Conservation (phyloP, 2,113 vertebrate genomes). For the Notarius lentiginosus region DNA sequence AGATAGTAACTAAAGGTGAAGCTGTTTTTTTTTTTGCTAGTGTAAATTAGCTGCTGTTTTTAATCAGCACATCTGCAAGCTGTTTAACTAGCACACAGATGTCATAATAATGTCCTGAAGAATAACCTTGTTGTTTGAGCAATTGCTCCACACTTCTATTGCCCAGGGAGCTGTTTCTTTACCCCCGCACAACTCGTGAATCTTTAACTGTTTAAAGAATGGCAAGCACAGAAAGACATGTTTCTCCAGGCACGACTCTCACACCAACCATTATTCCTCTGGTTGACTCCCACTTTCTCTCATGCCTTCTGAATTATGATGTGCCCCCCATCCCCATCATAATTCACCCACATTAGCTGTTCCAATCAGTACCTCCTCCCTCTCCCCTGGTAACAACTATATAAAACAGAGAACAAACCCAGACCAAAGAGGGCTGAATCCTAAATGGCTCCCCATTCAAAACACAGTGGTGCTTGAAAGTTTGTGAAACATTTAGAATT, state of each 20-base stretch:
- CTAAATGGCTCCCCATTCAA: background rate
- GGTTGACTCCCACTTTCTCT: slow-evolving; percentile 47
- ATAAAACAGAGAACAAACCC: slow-evolving; percentile 16
- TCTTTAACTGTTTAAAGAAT: slow-evolving; percentile 60
- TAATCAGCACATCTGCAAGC: slow-evolving; percentile 62
- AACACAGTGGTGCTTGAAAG: background rate
- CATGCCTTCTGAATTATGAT: background rate
- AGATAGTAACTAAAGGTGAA: slow-evolving; percentile 66
- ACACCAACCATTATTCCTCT: slow-evolving; percentile 47
- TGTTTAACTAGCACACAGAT: slow-evolving; percentile 65
- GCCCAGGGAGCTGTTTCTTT: slow-evolving; percentile 45
- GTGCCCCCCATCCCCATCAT: slow-evolving; percentile 17
- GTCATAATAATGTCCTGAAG: slow-evolving; percentile 62
- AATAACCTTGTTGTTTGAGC: slow-evolving; percentile 64
- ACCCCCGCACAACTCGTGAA: slow-evolving; percentile 35
- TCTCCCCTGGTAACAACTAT: background rate
- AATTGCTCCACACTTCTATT: slow-evolving; percentile 52
- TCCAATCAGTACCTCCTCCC: slow-evolving; percentile 11
- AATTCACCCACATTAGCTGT: slow-evolving; percentile 51
- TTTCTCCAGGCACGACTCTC: slow-evolving; percentile 51
- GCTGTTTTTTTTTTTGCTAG: slow-evolving; percentile 56
- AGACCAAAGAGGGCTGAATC: slow-evolving; percentile 7
- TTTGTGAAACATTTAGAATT: too few relatives aligned
- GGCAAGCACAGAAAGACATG: slow-evolving; percentile 36
- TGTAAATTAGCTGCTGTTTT: slow-evolving; percentile 63